Evolutionary conservation across 2,888 invertebrate species (phyloP).

Genomic region (Andricus curvator): DNA sequence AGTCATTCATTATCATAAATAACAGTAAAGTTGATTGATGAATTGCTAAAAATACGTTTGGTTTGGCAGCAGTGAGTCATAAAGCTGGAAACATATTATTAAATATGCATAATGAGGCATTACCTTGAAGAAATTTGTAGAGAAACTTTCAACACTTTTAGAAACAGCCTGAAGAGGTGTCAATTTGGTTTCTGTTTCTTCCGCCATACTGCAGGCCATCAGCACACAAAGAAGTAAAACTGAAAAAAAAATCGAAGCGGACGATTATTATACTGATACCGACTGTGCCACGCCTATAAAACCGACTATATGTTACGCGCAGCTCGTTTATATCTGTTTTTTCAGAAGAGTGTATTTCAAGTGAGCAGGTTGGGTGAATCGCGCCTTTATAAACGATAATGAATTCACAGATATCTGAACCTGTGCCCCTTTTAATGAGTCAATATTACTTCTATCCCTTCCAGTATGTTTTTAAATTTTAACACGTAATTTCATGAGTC

Average conservation of each 20-base stretch:
- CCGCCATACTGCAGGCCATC: slow-evolving; percentile 17
- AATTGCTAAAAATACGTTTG: not conserved
- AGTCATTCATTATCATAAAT: not conserved
- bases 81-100: not conserved
- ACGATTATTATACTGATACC: slow-evolving; percentile 3
- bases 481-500: slow-evolving; percentile 4
- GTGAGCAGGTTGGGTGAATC: not conserved
- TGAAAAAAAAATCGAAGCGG: not conserved
- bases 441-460: not conserved
- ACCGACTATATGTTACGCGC: not conserved
- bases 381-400: not conserved
- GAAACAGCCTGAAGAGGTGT: slow-evolving; percentile 57
- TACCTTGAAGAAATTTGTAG: slow-evolving; percentile 60
- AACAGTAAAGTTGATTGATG: not conserved
- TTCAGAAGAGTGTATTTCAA: not conserved
- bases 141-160: slow-evolving; percentile 57
- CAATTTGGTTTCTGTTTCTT: slow-evolving; percentile 39
- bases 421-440: not conserved
- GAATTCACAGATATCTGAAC: not conserved
- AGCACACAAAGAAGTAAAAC: slow-evolving; percentile 26
- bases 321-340: not conserved
- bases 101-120: not conserved
- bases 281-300: not conserved
- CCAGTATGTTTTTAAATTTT: not conserved
- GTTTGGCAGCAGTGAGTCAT: not conserved